phyloP scores from a whole-genome alignment of 2,888 invertebrate genomes.

The Tolmerus cingulatus region DNA sequence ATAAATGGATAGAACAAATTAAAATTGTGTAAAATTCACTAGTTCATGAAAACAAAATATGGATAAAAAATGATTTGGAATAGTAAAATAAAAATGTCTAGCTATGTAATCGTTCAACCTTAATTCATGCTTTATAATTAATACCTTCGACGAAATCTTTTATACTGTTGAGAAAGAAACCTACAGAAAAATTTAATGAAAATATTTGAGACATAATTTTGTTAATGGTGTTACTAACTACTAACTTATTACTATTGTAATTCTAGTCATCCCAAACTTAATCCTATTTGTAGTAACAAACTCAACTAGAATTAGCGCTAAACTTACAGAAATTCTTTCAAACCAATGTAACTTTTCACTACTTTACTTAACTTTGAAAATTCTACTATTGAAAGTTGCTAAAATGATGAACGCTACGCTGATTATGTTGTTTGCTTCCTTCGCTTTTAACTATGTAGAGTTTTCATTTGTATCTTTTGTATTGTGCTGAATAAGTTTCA shows the following conservation, averaged over 20 bases:
- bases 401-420: not conserved
- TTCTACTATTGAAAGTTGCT: not conserved
- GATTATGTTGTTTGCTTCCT: not conserved
- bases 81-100: not conserved
- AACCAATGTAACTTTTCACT: not conserved
- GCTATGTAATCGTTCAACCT: not conserved
- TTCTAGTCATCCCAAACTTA: not conserved
- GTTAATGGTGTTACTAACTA: not conserved
- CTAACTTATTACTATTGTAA: not conserved
- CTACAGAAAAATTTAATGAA: conserved; percentile 25
- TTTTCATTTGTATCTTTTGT: not conserved
- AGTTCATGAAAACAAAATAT: not conserved
- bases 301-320: not conserved
- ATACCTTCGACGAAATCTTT: conserved; percentile 35
- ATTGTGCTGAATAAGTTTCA: not conserved
- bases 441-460: not conserved
- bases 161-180: conserved; percentile 40
- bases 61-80: not conserved
- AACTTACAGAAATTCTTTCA: not conserved
- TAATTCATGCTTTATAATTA: conserved; percentile 17
- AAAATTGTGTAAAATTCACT: not conserved
- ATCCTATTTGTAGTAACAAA: not conserved
- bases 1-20: not conserved
- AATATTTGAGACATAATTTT: conserved; percentile 19
- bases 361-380: not conserved